Conservation (phyloP, 2,888 invertebrate species). For the Drosophila fungiperda region DNA sequence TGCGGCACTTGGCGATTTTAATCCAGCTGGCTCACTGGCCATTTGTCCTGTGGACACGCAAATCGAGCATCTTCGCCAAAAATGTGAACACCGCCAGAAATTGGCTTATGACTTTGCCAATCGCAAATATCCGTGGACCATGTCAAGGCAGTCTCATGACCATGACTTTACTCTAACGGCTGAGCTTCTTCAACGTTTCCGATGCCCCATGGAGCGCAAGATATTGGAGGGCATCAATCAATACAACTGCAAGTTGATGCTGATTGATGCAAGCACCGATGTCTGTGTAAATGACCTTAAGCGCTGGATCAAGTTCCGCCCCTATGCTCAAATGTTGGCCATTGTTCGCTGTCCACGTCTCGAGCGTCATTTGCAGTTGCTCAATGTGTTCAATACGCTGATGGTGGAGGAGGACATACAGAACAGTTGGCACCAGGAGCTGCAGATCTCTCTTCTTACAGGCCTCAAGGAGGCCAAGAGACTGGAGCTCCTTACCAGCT, state of each 20-base stretch:
- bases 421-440: conserved; percentile 73
- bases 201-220: conserved; percentile 53
- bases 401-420: conserved; percentile 57
- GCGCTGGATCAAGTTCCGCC: conserved; percentile 78
- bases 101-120: conserved; percentile 76
- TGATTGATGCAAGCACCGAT: conserved; percentile 70
- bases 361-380: conserved; percentile 58
- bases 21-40: conserved; percentile 13
- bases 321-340: conserved; percentile 67
- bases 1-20: conserved; percentile 13
- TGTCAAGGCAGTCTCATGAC: conserved; percentile 59
- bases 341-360: conserved; percentile 68
- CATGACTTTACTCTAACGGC: conserved; percentile 49
- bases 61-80: conserved; percentile 19
- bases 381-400: conserved; percentile 58
- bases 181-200: conserved; percentile 51
- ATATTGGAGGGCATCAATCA: conserved; percentile 62
- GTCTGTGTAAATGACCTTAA: conserved; percentile 61
- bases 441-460: conserved; percentile 50
- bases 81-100: conserved; percentile 58
- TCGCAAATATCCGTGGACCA: conserved; percentile 71
- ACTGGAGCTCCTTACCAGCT: conserved; percentile 46
- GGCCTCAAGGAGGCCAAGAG: conserved; percentile 61
- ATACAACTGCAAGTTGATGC: conserved; percentile 69
- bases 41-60: conserved; percentile 59